Evolutionary conservation across 2,888 invertebrate species (phyloP), one percentile per base, ranked within the genome.

Genomic region (Dichetophora obliterata): DNA sequence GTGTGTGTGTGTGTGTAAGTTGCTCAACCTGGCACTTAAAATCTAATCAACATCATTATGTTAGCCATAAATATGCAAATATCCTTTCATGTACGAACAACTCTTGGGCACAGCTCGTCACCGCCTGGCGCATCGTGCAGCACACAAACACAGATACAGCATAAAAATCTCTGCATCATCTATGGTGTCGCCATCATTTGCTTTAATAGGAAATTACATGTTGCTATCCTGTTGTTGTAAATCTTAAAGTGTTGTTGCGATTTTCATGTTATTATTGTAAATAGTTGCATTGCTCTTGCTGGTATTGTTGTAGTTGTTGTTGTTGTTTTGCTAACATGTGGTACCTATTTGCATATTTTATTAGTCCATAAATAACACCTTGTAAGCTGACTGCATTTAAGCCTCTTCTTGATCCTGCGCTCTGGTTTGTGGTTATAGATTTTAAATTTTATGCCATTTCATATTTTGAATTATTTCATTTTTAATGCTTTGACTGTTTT

Each of bases 361-460:
- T 85, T 82, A 79, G 75, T 81, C 81, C 85, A 84, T 86, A 86
- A 85, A 85, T 86, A 84, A 83, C 86, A 84, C 82, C 84, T 82
- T 80, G 69, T 80, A 79, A 75, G 75, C 37, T 37, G 14, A 14
- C 5, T 9, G 43, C 22, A 37, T 37, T 9, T 43, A 34, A 37
- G 19, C 9, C 66, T 11, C 34, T 19, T 37, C 19, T 19, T 19
- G 22, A 22, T 9, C 22, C 11, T 37, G 8, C 14, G 43, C 43
- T 11, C 9, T 19, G 11, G 43, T 37, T 22, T 37, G 66, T 22
- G 37, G 66, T 16, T 37, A 37, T 34, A 66, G 14, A 22, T 43
- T 66, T 66, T 6, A 22, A 43, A 66, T 66, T 66, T 66, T 66
- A 66, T 66, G 37, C 43, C 43, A 43, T 43, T 43, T 43, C 14